Base-by-base conservation (phyloP, 2,888 invertebrate genomes). In the Morpho helenor region DNA sequence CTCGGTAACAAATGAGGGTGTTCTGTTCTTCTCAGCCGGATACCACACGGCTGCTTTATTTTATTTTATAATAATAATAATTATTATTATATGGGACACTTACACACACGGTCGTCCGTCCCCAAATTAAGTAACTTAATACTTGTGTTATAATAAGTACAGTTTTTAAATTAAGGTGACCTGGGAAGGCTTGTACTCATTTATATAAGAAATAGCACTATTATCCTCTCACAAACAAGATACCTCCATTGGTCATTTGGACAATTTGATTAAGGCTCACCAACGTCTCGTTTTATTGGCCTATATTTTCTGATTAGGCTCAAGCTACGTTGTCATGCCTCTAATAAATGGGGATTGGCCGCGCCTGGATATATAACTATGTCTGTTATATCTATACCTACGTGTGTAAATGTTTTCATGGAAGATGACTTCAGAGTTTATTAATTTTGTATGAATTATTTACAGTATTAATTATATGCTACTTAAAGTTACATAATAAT, bases 241-340 rank as follows among this genome's bases (percentile, higher is more conserved):
- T 63, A 65, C 73, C 72, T 74, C 76, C 74, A 72, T 70, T 67
- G 73, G 79, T 77, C 79, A 79, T 82, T 82, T 75, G 72, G 80
- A 76, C 77, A 82, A 88, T 86, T 85, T 86, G 87, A 87, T 87
- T 88, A 87, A 80, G 78, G 74, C 74, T 73, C 70, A 76, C 80
- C 76, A 77, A 76, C 74, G 55, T 83, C 88, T 87, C 74, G 55
- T 84, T 89, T 90, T 90, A 90, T 84, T 81, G 71, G 82, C 79
- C 87, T 79, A 87, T 90, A 89, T 89, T 82, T 88, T 79, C 84
- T 87, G 83, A 89, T 89, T 90, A 89, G 76, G 74, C 77, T 68
- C 71, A 68, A 71, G 69, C 74, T 72, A 70, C 73, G 71, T 66
- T 64, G 68, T 67, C 68, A 66, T 66, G 66, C 61, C 63, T 58